Percentiles rank a stretch among this genome's conserved stretches.
Evolutionary conservation across 2,888 invertebrate genomes (phyloP).

Genomic region (Mythimna vitellina): DNA sequence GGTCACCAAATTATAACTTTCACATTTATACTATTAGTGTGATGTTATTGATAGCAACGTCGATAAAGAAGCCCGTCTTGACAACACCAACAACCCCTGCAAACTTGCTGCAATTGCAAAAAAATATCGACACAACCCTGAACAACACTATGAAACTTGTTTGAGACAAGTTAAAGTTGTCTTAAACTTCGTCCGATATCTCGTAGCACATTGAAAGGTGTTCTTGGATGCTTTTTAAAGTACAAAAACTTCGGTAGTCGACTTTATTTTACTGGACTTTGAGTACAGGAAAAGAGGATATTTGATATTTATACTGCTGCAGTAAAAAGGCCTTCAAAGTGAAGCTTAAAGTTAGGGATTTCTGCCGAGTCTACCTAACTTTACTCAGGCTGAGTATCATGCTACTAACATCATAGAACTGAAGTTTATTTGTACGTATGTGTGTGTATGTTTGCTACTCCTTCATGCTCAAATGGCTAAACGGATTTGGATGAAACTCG

Average conservation of each 20-base stretch:
- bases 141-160: constrained; percentile 68
- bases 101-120: neutral
- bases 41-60: no score
- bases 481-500: no score
- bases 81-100: neutral
- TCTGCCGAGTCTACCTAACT: constrained; percentile 14
- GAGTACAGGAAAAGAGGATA: constrained; percentile 27
- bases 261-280: constrained; percentile 61
- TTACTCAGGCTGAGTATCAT: constrained; percentile 3
- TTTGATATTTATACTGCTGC: constrained; percentile 53
- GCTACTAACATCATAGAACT: no score
- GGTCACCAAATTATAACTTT: no score
- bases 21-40: no score
- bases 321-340: constrained; percentile 37
- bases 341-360: constrained; percentile 16
- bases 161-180: constrained; percentile 73
- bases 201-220: constrained; percentile 68
- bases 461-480: no score
- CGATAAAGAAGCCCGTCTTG: no score
- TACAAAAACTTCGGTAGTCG: constrained; percentile 55
- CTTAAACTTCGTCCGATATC: constrained; percentile 70
- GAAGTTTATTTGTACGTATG: no score
- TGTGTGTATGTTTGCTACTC: no score
- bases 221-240: constrained; percentile 60
- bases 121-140: constrained; percentile 52